phyloP scores from a whole-genome alignment of 1,140 invertebrate species.

The Drosophila pseudoobscura region DNA sequence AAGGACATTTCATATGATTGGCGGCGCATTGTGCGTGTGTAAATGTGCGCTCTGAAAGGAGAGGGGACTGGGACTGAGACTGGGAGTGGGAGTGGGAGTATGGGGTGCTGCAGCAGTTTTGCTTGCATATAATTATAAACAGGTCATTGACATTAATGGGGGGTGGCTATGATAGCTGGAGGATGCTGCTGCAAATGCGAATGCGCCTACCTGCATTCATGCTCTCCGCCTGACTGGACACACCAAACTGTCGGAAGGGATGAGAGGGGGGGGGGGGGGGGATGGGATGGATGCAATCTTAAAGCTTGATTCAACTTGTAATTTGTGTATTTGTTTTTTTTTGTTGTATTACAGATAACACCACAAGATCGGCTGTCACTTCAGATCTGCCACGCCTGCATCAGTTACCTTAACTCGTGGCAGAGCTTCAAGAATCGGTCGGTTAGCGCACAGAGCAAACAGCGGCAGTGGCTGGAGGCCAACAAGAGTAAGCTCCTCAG shows the following conservation, averaged over 20 bases:
- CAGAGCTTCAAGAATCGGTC: slow-evolving; percentile 83
- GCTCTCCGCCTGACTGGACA: slow-evolving; percentile 37
- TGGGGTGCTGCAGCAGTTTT: slow-evolving; percentile 59
- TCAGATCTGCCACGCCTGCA: slow-evolving; percentile 82
- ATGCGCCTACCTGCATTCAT: slow-evolving; percentile 34
- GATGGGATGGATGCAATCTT: too few relatives aligned
- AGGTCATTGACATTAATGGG: slow-evolving; percentile 77
- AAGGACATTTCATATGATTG: slow-evolving; percentile 72
- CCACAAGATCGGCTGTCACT: slow-evolving; percentile 72
- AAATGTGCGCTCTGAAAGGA: slow-evolving; percentile 13
- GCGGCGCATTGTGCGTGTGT: slow-evolving; percentile 44
- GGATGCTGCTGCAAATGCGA: not conserved
- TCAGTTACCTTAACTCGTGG: slow-evolving; percentile 83
- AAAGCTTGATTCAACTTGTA: not conserved
- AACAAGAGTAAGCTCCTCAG: slow-evolving; percentile 66
- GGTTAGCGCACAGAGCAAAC: slow-evolving; percentile 74
- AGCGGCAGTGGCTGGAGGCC: slow-evolving; percentile 75
- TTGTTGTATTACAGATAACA: slow-evolving; percentile 64
- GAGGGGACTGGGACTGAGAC: not conserved
- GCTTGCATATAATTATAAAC: slow-evolving; percentile 81
- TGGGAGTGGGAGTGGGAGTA: not conserved
- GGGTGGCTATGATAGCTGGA: slow-evolving; percentile 18
- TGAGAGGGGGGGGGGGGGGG: too few relatives aligned
- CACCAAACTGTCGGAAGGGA: not conserved
- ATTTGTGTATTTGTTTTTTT: not conserved